Base-by-base conservation (phyloP, 2,113 vertebrate species). In the Sakesphorus luctuosus region DNA sequence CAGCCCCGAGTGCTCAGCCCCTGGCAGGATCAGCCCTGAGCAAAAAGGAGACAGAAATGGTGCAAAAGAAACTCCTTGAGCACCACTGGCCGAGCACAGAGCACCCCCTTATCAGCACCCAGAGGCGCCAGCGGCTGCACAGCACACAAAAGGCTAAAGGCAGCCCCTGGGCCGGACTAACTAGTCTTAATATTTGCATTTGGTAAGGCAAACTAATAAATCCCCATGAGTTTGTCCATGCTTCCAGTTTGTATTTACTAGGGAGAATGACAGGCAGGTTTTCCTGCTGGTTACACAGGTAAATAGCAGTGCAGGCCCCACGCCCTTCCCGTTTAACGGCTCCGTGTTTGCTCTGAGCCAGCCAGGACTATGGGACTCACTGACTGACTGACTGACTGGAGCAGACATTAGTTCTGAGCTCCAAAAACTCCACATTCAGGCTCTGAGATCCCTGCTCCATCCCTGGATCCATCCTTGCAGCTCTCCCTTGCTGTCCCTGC, bases 161-260 rank as follows among this genome's bases (percentile, higher is more conserved):
- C 84, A 93, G 94, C 69, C 62, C 81, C 44, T 35, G 78, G 93
- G 76, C 68, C 7, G 1, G 86, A 66, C 82, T 86, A 29, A 38
- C 74, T 1, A 59, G 87, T 31, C 85, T 96, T 91, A 72, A 90
- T 98, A 49, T 98, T 98, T 98, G 94, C 93, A 4, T 89, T 97
- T 53, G 88, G 28, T 63, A 98, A 88, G 96, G 96, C 97, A 98
- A 97, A 98, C 95, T 94, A 94, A 92, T 96, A 98, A 98, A 98
- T 97, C 94, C 94, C 47, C 72, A 2, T 11, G 33, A 26, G 55
- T 83, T 94, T 56, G 93, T 85, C 92, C 52, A 4, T 11, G 75
- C 91, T 96, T 89, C 94, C 93, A 23, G 77, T 19, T 94, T 69
- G 96, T 93, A 77, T 90, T 97, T 96, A 89, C 89, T 81, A 93